Evolutionary conservation across 2,888 invertebrate genomes (phyloP).

Genomic region (Fragum whitleyi): DNA sequence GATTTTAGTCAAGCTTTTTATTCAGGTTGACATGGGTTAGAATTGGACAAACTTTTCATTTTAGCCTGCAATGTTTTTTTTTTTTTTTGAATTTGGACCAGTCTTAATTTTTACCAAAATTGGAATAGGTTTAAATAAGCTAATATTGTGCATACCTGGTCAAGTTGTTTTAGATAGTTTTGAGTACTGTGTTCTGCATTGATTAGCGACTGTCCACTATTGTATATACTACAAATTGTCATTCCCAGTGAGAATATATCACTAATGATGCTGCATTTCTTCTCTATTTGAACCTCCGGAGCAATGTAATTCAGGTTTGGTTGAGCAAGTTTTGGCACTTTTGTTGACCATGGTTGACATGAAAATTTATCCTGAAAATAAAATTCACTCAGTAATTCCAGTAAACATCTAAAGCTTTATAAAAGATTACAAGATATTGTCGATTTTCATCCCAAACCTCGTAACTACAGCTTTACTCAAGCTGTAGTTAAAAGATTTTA

Average conservation of each 20-base stretch:
- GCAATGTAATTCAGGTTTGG: constrained; percentile 97
- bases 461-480: too few species aligned
- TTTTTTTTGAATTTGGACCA: too few species aligned
- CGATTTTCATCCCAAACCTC: too few species aligned
- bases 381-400: constrained; percentile 44
- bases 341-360: constrained; percentile 95
- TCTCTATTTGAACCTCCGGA: constrained; percentile 94
- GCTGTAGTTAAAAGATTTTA: too few species aligned
- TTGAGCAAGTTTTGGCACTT: constrained; percentile 96
- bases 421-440: too few species aligned
- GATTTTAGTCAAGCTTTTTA: too few species aligned
- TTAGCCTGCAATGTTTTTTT: too few species aligned
- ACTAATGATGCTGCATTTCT: constrained; percentile 90
- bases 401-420: too few species aligned
- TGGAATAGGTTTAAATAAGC: too few species aligned
- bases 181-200: constrained; percentile 96
- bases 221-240: constrained; percentile 96
- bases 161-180: constrained; percentile 95
- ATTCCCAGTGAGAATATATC: constrained; percentile 99
- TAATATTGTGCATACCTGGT: constrained; percentile 89
- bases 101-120: too few species aligned
- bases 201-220: constrained; percentile 94
- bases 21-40: too few species aligned
- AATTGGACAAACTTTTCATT: too few species aligned
- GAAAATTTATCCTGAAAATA: constrained; percentile 90